Base-by-base conservation (phyloP, 2,888 invertebrate species). In the Noctua comes region DNA sequence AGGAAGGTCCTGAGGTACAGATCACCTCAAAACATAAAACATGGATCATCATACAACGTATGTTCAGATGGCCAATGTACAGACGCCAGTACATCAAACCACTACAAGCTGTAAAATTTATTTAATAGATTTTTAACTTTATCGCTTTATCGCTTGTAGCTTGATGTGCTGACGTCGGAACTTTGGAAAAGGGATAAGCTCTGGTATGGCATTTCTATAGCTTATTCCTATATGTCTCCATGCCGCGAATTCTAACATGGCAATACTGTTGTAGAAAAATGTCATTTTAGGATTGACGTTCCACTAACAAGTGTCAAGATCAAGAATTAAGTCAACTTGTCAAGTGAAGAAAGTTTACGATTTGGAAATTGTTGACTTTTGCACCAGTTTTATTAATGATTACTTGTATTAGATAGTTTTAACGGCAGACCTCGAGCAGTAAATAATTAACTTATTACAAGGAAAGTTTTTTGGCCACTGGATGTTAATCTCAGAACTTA, bases 291-390 rank as follows among this genome's bases (percentile, higher is more conserved):
- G 64, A 8, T 46, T 68, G 68, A 18, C 69, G 46, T 31, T 68
- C n/a, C 18, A 31, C 6, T n/a, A 31, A 27, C 24, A 51, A 46
- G 18, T 77, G 79, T 70, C 73, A 73, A 27, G 65, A 24, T 70
- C 73, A 73, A 27, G 65, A 24, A 65, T 65, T n/a, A 7, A 40
- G 11, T 16, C 40, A 65, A 62, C 64, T 64, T 66, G 65, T 66
- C 81, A 80, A 86, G 68, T 78, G 77, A 68, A 65, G 78, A 87
- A 87, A 87, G 88, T 86, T 82, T 82, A 82, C 85, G 77, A 77
- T 82, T 81, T 66, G 51, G 69, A 62, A 69, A 77, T 82, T 87
- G 86, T 85, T 88, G 79, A 80, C 83, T 87, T 81, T 81, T 82
- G 51, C 72, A 65, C 16, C 36, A 70, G 62, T 72, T 76, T 70